These are phyloP conservation scores for Labeo rohita DNA, from an alignment of 2,113 vertebrate species.

Conservation along the genomic window DNA sequence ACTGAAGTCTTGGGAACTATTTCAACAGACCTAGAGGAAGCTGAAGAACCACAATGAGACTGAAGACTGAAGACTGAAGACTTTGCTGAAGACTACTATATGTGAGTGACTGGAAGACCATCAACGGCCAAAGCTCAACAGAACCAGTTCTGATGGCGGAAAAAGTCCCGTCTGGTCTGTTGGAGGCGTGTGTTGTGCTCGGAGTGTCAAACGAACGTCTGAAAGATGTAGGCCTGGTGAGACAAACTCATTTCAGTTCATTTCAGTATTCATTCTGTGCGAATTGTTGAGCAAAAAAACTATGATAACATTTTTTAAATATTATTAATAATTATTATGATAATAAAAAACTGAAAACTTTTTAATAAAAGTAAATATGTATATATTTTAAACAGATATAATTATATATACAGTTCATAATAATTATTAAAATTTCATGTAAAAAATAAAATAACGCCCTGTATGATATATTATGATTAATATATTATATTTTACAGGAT, in stretches of 20 bases:
- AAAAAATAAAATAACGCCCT: neutral
- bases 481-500: too few species aligned
- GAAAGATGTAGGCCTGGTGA: constrained; percentile 79
- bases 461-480: neutral
- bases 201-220: constrained; percentile 81
- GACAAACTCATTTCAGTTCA: too few species aligned
- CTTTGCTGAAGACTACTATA: neutral
- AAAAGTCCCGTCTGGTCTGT: constrained; percentile 81
- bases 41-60: neutral
- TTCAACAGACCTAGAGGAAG: neutral
- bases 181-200: constrained; percentile 90
- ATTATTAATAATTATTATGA: neutral
- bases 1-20: neutral
- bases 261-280: neutral
- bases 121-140: neutral
- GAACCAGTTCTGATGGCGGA: constrained; percentile 81
- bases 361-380: neutral
- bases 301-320: neutral
- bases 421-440: neutral
- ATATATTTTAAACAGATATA: neutral
- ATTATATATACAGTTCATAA: neutral
- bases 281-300: neutral
- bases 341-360: neutral
- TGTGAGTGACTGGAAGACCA: neutral
- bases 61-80: neutral